Conservation (phyloP, 2,797 vertebrate genomes). For the Fistularia commersonii region DNA sequence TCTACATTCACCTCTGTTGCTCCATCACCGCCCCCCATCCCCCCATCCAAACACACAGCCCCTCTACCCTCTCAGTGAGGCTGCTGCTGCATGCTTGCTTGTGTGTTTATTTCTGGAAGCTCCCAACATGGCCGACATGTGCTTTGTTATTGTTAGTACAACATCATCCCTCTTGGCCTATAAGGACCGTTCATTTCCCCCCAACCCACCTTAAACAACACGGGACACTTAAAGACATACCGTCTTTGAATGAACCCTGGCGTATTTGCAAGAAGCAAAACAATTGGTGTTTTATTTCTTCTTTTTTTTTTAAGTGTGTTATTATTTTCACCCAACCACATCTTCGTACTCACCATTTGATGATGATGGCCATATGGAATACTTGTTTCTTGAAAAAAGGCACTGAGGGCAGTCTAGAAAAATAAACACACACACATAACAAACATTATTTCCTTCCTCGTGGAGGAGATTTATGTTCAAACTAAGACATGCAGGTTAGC, state of each 20-base stretch:
- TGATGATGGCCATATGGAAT: slow-evolving; percentile 96
- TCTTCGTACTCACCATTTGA: slow-evolving; percentile 90
- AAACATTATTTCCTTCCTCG: slow-evolving; percentile 7
- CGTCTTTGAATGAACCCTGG: not conserved
- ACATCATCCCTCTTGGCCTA: slow-evolving; percentile 50
- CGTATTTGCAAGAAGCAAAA: not conserved
- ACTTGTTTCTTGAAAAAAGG: slow-evolving; percentile 98
- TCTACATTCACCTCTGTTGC: slow-evolving; percentile 8
- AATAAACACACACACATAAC: slow-evolving; percentile 49
- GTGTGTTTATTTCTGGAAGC: slow-evolving; percentile 83
- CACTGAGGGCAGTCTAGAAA: slow-evolving; percentile 91
- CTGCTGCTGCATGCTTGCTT: slow-evolving; percentile 66
- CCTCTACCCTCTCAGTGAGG: slow-evolving; percentile 17
- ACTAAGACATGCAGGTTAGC: no score
- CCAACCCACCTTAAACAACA: slow-evolving; percentile 21
- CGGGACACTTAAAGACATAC: slow-evolving; percentile 13
- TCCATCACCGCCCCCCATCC: no score
- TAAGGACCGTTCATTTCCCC: slow-evolving; percentile 20
- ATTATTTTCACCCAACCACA: slow-evolving; percentile 1
- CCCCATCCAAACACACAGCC: not conserved
- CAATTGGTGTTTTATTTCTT: no score
- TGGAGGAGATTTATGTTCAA: not conserved
- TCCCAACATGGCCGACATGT: slow-evolving; percentile 83
- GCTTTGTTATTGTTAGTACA: slow-evolving; percentile 80
- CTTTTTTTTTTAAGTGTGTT: not conserved